Base-by-base conservation (phyloP, 2,888 invertebrate genomes). In the Galerucella nymphaeae region DNA sequence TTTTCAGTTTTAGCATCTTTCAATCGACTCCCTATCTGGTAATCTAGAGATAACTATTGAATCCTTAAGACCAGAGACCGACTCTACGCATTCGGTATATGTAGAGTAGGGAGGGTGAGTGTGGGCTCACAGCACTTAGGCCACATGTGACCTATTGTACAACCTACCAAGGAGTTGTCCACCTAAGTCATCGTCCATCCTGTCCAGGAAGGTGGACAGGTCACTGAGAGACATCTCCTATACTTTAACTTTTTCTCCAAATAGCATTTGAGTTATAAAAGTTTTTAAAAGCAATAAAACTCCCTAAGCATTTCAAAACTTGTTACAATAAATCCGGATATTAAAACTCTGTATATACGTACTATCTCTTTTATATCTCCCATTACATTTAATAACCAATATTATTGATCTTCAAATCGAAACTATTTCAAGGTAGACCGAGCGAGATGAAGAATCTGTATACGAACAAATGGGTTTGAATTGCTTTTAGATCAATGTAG, bases 391-490 rank as follows among this genome's bases (percentile, higher is more conserved):
- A 16, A 53, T 16, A 53, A 42, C 42, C 11, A 13, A 42, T 13
- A 42, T 42, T 11, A 11, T 42, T 10, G 42, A 42, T 13, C 11
- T 42, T 16, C n/a, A 3, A 53, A 16, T 53, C n/a, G 16, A 18
- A 53, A 53, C 16, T 53, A 53, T 18, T 16, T 53, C 16, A 53
- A 53, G 16, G 16, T 16, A 16, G n/a, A 53, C 8, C 2, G n/a
- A 53, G 16, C 50, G 8, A 53, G 58, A 58, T n/a, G 38, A 38
- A 58, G 58, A 58, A 30, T 58, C 30, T 30, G 23, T 58, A 58
- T n/a, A 13, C 23, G 9, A 38, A 13, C 58, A 58, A 58, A 58
- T 14, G 58, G 58, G 13, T 58, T 58, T 38, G 30, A 58, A 20
- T 58, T 8, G 30, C 58, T 58, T 58, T 30, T 2, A 30, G 13